These are phyloP conservation scores for Anas platyrhynchos DNA, from an alignment of 2,113 vertebrate species.

Conservation along the genomic window DNA sequence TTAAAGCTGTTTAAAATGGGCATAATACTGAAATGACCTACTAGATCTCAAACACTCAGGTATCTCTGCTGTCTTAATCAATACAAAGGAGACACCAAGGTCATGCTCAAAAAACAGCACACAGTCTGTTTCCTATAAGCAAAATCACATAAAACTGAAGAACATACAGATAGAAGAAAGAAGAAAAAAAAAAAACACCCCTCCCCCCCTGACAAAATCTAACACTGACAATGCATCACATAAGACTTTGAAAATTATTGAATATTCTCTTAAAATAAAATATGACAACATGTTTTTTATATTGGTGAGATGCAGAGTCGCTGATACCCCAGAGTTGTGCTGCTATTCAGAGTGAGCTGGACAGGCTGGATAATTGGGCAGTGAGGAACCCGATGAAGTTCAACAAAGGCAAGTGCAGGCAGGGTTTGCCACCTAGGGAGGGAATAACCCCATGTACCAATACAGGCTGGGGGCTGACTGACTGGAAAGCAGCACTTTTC, in stretches of 20 bases:
- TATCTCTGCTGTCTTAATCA: slow-evolving; percentile 57
- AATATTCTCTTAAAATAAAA: background rate
- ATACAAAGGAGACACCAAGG: slow-evolving; percentile 42
- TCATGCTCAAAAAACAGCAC: slow-evolving; percentile 45
- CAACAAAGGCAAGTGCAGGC: too few species aligned
- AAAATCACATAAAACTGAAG: background rate
- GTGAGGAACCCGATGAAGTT: too few species aligned
- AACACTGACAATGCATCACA: background rate
- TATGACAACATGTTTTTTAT: background rate
- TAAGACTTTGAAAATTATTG: background rate
- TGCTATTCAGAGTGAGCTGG: too few species aligned
- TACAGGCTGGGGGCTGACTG: too few species aligned
- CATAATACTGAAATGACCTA: slow-evolving; percentile 10
- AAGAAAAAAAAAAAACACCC: background rate
- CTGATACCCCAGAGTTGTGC: too few species aligned
- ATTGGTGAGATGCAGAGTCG: background rate
- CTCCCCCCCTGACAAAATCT: fast-evolving
- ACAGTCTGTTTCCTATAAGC: background rate
- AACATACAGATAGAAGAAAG: background rate
- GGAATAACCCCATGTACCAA: too few species aligned
- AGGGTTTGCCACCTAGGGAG: too few species aligned
- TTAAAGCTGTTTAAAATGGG: slow-evolving; percentile 35
- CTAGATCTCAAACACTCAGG: background rate
- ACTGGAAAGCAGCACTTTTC: too few species aligned
- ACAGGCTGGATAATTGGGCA: too few species aligned